Conservation (phyloP, 2,113 vertebrate genomes). For the Chlamydotis undulata region DNA sequence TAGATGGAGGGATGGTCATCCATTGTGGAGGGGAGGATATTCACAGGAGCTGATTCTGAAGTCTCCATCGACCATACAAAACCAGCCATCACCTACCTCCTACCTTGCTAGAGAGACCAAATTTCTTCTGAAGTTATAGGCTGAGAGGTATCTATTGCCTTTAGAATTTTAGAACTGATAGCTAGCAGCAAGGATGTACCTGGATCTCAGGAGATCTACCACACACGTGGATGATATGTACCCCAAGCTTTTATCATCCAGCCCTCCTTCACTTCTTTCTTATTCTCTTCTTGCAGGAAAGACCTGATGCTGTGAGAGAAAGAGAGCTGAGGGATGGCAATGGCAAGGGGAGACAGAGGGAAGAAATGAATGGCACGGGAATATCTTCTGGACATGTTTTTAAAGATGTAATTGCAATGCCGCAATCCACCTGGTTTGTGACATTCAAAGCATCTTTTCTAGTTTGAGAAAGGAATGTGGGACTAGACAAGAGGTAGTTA, state of each 20-base stretch:
- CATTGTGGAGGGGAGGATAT: fast-evolving
- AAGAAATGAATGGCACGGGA: not conserved
- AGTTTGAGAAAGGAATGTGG: not conserved
- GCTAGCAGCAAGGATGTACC: not conserved
- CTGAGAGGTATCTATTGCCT: not conserved
- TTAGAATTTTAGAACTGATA: not conserved
- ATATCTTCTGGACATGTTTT: not conserved
- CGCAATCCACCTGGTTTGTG: not conserved
- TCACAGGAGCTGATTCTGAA: not conserved
- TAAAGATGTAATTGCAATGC: not conserved
- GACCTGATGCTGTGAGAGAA: not conserved
- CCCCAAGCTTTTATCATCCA: not conserved
- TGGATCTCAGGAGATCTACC: not conserved
- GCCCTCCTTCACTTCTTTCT: not conserved
- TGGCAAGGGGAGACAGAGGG: not conserved
- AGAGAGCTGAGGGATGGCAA: not conserved
- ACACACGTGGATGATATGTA: no score
- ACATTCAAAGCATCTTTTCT: not conserved
- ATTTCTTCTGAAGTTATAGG: not conserved
- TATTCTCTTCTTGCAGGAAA: not conserved
- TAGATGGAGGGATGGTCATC: not conserved
- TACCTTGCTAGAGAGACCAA: not conserved
- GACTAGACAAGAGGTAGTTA: not conserved
- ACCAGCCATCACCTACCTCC: not conserved
- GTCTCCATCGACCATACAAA: not conserved